Percentiles rank a stretch among this genome's conserved stretches.
phyloP scores from a whole-genome alignment of 1,140 invertebrate species.

The Nasonia longicornis region DNA sequence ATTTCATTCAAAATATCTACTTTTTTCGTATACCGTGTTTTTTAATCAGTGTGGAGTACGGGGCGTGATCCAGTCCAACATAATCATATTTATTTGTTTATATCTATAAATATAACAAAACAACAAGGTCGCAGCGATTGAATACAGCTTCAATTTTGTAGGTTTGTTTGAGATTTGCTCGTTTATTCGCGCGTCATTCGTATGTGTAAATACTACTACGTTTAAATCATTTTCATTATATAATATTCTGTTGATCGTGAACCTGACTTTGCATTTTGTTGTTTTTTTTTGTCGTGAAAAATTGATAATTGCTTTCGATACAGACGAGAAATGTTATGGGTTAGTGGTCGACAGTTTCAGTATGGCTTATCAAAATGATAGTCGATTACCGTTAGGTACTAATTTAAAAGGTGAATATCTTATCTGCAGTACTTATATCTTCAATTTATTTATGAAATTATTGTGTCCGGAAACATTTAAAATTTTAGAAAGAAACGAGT shows the following conservation, averaged over 20 bases:
- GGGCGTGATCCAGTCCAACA: too few species aligned
- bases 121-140: conserved; percentile 3
- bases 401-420: conserved; percentile 53
- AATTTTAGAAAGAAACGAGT: conserved; percentile 26
- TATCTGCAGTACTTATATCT: not conserved
- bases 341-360: conserved; percentile 32
- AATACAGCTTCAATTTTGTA: not conserved
- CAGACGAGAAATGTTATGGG: not conserved
- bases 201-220: not conserved
- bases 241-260: not conserved
- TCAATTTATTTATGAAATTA: not conserved
- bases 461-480: not conserved
- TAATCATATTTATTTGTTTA: not conserved
- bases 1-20: too few species aligned
- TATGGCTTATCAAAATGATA: conserved; percentile 54
- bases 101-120: conserved; percentile 31
- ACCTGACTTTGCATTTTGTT: not conserved
- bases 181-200: not conserved
- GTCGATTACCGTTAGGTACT: conserved; percentile 48
- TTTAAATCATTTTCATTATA: not conserved
- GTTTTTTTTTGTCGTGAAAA: not conserved
- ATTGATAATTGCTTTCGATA: not conserved
- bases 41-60: too few species aligned
- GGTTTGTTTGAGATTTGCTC: not conserved
- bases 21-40: too few species aligned